Evolutionary conservation across 2,888 invertebrate species (phyloP), one percentile per base, ranked within the genome.

Genomic region (Brachylomia viminalis): DNA sequence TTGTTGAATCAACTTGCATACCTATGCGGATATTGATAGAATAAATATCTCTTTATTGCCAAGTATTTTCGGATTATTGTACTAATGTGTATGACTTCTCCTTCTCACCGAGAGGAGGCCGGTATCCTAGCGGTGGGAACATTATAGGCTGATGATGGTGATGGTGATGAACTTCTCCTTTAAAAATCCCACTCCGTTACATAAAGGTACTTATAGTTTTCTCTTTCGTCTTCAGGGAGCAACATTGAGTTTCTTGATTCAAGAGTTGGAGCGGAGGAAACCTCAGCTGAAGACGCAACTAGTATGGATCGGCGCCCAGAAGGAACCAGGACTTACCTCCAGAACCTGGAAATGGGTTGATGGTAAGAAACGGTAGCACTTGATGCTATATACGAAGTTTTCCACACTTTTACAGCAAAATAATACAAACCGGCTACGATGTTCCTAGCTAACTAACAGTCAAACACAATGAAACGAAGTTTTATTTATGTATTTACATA

Each of bases 331-430:
- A 45, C 97, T 98, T 76, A 98, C 98, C 0, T 98, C 98, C 0
- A 97, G 98, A 82, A 98, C 98, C 0, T 99, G 99, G 98, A 98
- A 98, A 94, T 99, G 98, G 98, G 98, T 98, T 47, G 98, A 98
- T 92, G 98, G 98, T 98, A 94, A 97, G 70, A 45, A 45, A 58
- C 4, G 0, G 17, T 30, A 23, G 59, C 17, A 30, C 42, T 38
- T 70, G 7, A 70, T 54, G 20, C 13, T 56, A 33, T 17, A 33
- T 33, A 66, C 23, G 5, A 30, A 47, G 2, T 30, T 30, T 23
- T 10, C 47, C 23, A 15, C 2, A 23, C 47, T 47, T 30, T 66
- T 47, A 47, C 23, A 30, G 20, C 30, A 23, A 47, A 47, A 30
- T 47, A 47, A 30, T 47, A 4, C 8, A 8, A 27, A 2, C 45